phyloP scores from a whole-genome alignment of 2,888 invertebrate species.

The Phyto melanocephala region DNA sequence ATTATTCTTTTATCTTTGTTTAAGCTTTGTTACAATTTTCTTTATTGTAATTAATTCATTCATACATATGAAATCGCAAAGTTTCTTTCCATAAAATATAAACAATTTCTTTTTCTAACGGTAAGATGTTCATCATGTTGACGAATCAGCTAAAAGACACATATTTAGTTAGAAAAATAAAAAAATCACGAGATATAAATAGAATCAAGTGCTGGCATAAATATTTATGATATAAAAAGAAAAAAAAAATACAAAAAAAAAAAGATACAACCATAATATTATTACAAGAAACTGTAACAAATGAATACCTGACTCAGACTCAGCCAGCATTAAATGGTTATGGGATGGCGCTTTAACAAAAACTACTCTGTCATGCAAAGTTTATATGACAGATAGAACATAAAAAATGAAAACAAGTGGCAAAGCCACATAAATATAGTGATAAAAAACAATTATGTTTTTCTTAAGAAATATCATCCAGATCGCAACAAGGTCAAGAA shows the following conservation, averaged over 20 bases:
- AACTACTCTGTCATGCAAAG: constrained; percentile 44
- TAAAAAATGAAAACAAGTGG: constrained; percentile 15
- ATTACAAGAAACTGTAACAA: background rate
- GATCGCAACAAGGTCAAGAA: no score
- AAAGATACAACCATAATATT: background rate
- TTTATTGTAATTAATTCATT: background rate
- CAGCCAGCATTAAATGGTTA: constrained; percentile 14
- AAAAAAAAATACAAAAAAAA: background rate
- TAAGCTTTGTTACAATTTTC: background rate
- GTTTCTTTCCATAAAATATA: background rate
- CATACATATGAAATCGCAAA: background rate
- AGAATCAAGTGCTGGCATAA: constrained; percentile 24
- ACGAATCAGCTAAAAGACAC: background rate
- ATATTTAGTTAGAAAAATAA: background rate
- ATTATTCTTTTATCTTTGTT: no score
- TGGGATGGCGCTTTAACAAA: constrained; percentile 42
- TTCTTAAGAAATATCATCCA: no score
- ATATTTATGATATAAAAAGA: constrained; percentile 45
- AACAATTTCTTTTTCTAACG: constrained; percentile 21
- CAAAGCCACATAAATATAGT: constrained; percentile 21
- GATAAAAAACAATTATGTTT: no score
- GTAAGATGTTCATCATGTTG: background rate
- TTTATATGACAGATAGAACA: background rate
- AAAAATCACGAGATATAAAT: constrained; percentile 5
- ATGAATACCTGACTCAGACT: background rate